A percentile compares a stretch with the other conserved stretches of the same genome.
Conservation (phyloP, 1,140 invertebrate genomes). For the Orius laevigatus region DNA sequence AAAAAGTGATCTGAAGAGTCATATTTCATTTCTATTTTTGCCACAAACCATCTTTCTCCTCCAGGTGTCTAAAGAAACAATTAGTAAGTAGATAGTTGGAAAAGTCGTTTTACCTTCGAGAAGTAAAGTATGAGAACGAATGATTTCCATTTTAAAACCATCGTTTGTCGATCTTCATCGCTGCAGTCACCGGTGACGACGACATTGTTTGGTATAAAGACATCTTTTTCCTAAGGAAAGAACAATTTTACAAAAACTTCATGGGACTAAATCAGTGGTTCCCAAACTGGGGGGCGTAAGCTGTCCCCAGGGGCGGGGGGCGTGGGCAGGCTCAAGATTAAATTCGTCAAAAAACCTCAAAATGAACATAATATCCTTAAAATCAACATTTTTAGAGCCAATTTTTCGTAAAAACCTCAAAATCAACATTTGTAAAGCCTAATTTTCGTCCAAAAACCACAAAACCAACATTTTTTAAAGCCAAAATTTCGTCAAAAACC, state of each 20-base stretch:
- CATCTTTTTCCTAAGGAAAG: constrained; percentile 36
- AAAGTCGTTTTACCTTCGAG: constrained; percentile 41
- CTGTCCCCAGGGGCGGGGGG: too few species aligned
- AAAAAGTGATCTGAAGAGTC: constrained; percentile 35
- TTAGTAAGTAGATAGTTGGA: constrained; percentile 15
- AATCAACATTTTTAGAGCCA: too few species aligned
- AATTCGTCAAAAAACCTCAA: too few species aligned
- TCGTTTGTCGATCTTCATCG: constrained; percentile 45
- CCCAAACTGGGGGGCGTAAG: too few species aligned
- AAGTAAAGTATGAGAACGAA: constrained; percentile 51
- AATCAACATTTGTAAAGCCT: too few species aligned
- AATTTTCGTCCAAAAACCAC: too few species aligned
- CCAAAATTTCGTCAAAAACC: too few species aligned
- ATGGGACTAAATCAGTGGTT: too few species aligned
- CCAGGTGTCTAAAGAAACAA: constrained; percentile 60
- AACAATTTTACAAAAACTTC: constrained; percentile 19
- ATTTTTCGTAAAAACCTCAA: too few species aligned
- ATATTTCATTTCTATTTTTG: constrained; percentile 46
- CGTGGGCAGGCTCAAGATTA: too few species aligned
- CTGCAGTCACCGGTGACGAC: constrained; percentile 46
- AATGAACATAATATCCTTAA: too few species aligned
- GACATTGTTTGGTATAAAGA: constrained; percentile 45
- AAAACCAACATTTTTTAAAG: too few species aligned
- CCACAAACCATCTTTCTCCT: constrained; percentile 69
- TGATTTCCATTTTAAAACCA: constrained; percentile 51